Percentiles rank a stretch among this genome's conserved stretches.
phyloP scores from a whole-genome alignment of 2,888 invertebrate genomes.

The Galerucella calmariensis region DNA sequence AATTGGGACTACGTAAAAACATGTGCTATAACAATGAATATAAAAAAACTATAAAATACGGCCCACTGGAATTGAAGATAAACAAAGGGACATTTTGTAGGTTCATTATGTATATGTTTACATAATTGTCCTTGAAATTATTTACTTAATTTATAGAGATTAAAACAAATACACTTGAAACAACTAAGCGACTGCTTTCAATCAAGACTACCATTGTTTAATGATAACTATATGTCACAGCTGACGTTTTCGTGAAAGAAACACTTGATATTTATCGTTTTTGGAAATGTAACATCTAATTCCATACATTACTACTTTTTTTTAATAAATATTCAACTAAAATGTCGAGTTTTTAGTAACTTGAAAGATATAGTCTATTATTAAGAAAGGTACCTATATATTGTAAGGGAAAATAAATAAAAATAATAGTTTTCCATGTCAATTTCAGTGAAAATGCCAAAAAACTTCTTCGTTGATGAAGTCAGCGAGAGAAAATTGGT shows the following conservation, averaged over 20 bases:
- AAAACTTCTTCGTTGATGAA: too few species aligned
- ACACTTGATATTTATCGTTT: background rate
- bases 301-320: background rate
- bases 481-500: too few species aligned
- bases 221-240: constrained; percentile 4
- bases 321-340: background rate
- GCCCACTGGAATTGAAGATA: too few species aligned
- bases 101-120: background rate
- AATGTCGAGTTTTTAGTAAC: background rate
- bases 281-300: background rate
- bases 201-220: background rate
- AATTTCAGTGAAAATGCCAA: too few species aligned
- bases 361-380: background rate
- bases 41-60: too few species aligned
- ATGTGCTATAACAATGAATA: too few species aligned
- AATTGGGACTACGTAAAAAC: too few species aligned
- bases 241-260: background rate
- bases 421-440: too few species aligned
- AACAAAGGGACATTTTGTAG: background rate
- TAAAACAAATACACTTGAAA: background rate
- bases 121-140: background rate
- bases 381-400: background rate
- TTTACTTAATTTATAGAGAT: background rate
- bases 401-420: too few species aligned
- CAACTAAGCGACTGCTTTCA: background rate